Evolutionary conservation across 1,140 invertebrate species (phyloP).

Genomic region (Heliothis virescens): DNA sequence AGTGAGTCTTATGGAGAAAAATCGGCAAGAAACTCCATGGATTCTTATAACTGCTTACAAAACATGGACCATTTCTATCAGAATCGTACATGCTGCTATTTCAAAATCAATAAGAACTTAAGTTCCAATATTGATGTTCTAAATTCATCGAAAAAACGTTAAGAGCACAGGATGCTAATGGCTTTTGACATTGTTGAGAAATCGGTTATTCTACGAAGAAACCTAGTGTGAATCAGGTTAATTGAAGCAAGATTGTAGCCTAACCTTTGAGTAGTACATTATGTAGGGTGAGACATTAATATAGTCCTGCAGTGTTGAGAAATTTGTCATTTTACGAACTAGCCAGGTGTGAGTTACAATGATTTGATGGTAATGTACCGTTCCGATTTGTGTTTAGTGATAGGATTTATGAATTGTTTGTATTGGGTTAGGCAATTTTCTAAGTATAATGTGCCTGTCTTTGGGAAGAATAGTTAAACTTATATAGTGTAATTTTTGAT

Average conservation of each 20-base stretch:
- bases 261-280: conserved; percentile 19
- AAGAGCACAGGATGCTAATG: neutral
- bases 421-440: neutral
- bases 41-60: too few species aligned
- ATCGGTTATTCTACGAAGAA: conserved; percentile 19
- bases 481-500: too few species aligned
- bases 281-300: neutral
- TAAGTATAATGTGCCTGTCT: neutral
- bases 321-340: conserved; percentile 30
- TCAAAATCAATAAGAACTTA: too few species aligned
- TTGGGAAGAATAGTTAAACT: too few species aligned
- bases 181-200: conserved; percentile 24
- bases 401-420: neutral
- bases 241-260: conserved; percentile 21
- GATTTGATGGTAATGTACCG: conserved; percentile 6
- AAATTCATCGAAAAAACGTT: too few species aligned
- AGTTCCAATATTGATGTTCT: too few species aligned
- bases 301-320: conserved; percentile 17
- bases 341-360: conserved; percentile 16
- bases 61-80: too few species aligned
- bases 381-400: too few species aligned
- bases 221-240: conserved; percentile 13
- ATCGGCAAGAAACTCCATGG: too few species aligned
- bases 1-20: too few species aligned
- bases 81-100: too few species aligned